Base-by-base conservation (phyloP, 35 echinoderm and acorn worm genomes). In the Stichopus chloronotus region DNA sequence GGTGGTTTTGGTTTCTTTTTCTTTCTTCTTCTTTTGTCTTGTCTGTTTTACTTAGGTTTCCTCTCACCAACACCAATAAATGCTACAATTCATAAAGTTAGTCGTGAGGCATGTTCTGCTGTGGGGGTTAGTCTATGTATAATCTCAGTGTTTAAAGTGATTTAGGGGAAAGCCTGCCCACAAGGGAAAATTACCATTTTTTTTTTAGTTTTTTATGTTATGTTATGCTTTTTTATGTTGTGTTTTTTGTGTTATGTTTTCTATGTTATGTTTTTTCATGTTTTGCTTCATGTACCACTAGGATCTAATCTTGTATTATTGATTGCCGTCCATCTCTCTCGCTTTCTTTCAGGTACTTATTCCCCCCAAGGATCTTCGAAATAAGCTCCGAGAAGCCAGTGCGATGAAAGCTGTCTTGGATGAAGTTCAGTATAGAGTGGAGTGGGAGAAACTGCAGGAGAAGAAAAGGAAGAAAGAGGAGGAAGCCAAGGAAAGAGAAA, bases 401-500 rank as follows among this genome's bases (percentile, higher is more conserved):
- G 78, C 92, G 12, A 71, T 84, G 30, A 93, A 94, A 65, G 53
- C 59, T 55, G 95, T 99, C 6, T 88, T 99, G 91, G 95, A 96
- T 19, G 80, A 96, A 74, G 97, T 99, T 9, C 79, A 87, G 22
- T 93, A 96, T 17, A 25, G 97, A 76, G 97, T 99, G 63, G 94
- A 99, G 63, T 99, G 97, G 97, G 97, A 94, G 59, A 96, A 96
- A 82, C 88, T 96, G 25, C 95, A 99, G 72, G 94, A 98, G 83
- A 83, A 90, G 56, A 86, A 94, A 79, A 94, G 95, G 63, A 94
- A 92, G 56, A 98, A 98, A 76, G 94, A 96, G 54, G 97, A 96
- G 52, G 97, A 98, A 58, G 92, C 94, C 84, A 98, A 65, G 65
- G 95, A 94, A 68, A 94, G 86, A 93, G 95, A 98, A 92, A 94